Evolutionary conservation across 37 sponge, comb jelly and placozoan species (phyloP).

Genomic region (Ianthella basta): DNA sequence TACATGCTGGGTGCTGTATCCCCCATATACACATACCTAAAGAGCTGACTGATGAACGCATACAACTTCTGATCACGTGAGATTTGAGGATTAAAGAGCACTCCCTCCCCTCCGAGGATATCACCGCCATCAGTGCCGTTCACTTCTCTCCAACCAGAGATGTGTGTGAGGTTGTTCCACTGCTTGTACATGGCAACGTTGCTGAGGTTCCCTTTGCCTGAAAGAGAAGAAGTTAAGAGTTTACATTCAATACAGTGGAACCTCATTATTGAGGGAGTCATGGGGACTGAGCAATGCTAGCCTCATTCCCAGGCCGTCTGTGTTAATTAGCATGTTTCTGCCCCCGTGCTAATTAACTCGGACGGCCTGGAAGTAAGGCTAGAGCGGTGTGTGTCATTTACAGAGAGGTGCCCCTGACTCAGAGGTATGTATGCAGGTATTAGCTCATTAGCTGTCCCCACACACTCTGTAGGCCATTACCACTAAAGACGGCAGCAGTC

Average conservation of each 20-base stretch:
- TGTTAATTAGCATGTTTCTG: too few species aligned
- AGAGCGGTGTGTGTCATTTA: background rate
- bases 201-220: constrained; percentile 51
- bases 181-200: constrained; percentile 52
- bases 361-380: background rate
- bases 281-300: too few species aligned
- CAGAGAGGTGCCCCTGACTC: background rate
- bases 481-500: too few species aligned
- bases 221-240: background rate
- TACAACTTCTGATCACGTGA: constrained; percentile 45
- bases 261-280: too few species aligned
- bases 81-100: constrained; percentile 72
- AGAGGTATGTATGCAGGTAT: background rate
- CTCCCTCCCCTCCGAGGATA: constrained; percentile 75
- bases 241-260: too few species aligned
- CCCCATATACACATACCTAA: too few species aligned
- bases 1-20: too few species aligned
- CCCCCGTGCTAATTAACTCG: too few species aligned
- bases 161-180: constrained; percentile 61
- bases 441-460: too few species aligned
- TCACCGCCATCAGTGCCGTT: constrained; percentile 40
- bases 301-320: too few species aligned
- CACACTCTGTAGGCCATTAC: too few species aligned
- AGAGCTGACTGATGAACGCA: constrained; percentile 70
- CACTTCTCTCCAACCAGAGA: constrained; percentile 64